Conservation (phyloP, 2,888 invertebrate genomes). For the Tetranychus truncatus region DNA sequence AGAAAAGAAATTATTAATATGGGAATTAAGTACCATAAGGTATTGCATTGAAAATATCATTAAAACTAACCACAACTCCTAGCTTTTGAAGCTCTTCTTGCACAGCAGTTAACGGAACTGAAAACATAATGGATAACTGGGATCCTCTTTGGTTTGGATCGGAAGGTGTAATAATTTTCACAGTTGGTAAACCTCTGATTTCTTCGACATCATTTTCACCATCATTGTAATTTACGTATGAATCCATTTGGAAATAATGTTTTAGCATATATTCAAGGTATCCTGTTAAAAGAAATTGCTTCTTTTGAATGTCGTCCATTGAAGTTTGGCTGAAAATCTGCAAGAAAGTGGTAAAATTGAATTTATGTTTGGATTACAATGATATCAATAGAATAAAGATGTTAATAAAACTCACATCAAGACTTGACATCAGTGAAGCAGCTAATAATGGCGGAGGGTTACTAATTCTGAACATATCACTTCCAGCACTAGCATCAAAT, state of each 20-base stretch:
- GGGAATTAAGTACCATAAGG: neutral
- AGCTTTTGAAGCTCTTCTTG: conserved; percentile 35
- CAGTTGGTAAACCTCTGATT: conserved; percentile 12
- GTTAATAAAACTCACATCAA: conserved; percentile 22
- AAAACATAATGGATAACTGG: conserved; percentile 39
- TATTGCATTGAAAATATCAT: neutral
- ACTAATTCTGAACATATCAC: conserved; percentile 37
- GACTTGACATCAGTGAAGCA: conserved; percentile 34
- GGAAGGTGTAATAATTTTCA: conserved; percentile 38
- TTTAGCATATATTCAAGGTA: conserved; percentile 38
- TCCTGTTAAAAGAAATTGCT: conserved; percentile 39
- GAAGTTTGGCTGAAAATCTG: conserved; percentile 37
- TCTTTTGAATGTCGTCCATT: conserved; percentile 32
- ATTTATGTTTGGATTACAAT: neutral
- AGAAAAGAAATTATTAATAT: neutral
- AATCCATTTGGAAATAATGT: conserved; percentile 27
- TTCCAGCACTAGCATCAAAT: conserved; percentile 36
- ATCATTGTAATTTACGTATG: neutral
- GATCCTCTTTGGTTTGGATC: conserved; percentile 38
- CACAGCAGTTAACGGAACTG: conserved; percentile 33
- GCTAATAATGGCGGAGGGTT: conserved; percentile 39
- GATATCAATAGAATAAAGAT: neutral
- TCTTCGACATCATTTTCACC: neutral
- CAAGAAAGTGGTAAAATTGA: neutral
- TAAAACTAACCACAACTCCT: conserved; percentile 37